Conservation (phyloP, 1,140 invertebrate genomes). For the Meloidogyne chitwoodi region DNA sequence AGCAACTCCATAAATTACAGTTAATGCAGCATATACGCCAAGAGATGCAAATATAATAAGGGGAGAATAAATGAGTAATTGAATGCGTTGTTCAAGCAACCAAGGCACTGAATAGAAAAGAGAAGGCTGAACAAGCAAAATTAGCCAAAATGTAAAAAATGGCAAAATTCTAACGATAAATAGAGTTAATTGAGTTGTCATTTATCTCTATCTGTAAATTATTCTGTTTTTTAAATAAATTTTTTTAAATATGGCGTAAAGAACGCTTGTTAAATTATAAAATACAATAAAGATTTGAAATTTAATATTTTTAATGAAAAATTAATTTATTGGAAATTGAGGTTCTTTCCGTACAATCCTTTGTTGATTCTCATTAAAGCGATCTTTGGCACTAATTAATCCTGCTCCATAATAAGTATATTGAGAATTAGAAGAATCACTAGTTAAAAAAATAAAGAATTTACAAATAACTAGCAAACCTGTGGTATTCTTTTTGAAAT, state of each 20-base stretch:
- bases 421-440: constrained; percentile 42
- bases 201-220: neutral
- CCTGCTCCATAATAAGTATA: constrained; percentile 52
- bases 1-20: constrained; percentile 5
- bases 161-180: neutral
- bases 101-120: neutral
- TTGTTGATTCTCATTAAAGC: constrained; percentile 42
- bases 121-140: neutral
- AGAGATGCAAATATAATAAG: neutral
- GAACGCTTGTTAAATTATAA: too few species aligned
- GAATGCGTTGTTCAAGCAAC: neutral
- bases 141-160: neutral
- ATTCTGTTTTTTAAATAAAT: neutral
- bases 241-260: neutral
- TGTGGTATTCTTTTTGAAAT: constrained; percentile 46
- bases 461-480: neutral
- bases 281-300: too few species aligned
- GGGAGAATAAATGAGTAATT: constrained; percentile 2
- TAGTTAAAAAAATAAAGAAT: neutral
- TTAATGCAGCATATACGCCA: neutral
- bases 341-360: constrained; percentile 5
- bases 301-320: neutral
- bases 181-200: constrained; percentile 6
- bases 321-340: neutral
- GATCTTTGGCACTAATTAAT: constrained; percentile 35